Evolutionary conservation across 2,888 invertebrate species (phyloP).

Genomic region (Nomada lathburiana): DNA sequence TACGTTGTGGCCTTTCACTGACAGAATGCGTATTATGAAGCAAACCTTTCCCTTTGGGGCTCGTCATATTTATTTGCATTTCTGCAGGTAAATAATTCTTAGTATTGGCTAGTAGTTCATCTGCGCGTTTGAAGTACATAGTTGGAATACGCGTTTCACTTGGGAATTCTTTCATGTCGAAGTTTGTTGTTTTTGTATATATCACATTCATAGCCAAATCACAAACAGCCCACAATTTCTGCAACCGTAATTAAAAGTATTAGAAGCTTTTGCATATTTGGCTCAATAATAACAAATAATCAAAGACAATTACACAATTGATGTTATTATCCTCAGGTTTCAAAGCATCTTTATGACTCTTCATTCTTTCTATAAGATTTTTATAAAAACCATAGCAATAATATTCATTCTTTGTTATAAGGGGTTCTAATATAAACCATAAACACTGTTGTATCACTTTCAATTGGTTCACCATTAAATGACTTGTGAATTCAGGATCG

Average conservation of each 20-base stretch:
- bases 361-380: conserved; percentile 96
- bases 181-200: conserved; percentile 93
- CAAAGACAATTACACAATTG: conserved; percentile 90
- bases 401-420: conserved; percentile 96
- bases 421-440: conserved; percentile 97
- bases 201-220: conserved; percentile 97
- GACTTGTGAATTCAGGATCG: conserved; percentile 92
- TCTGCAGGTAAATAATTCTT: conserved; percentile 93
- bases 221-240: conserved; percentile 99
- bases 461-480: conserved; percentile 91
- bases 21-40: conserved; percentile 82
- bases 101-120: conserved; percentile 90
- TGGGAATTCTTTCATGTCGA: conserved; percentile 95
- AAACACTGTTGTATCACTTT: conserved; percentile 93
- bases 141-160: conserved; percentile 94
- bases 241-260: conserved; percentile 52
- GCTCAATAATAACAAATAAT: conserved; percentile 14
- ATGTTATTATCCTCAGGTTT: conserved; percentile 92
- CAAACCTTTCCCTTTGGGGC: conserved; percentile 81
- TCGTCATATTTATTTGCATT: conserved; percentile 87
- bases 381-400: conserved; percentile 98
- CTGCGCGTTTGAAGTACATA: conserved; percentile 94
- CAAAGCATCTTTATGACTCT: conserved; percentile 95
- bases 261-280: conserved; percentile 7
- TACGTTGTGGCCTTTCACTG: conserved; percentile 82